Percentiles rank a stretch among this genome's conserved stretches.
Conservation (phyloP, 2,113 vertebrate species). For the Strix uralensis region DNA sequence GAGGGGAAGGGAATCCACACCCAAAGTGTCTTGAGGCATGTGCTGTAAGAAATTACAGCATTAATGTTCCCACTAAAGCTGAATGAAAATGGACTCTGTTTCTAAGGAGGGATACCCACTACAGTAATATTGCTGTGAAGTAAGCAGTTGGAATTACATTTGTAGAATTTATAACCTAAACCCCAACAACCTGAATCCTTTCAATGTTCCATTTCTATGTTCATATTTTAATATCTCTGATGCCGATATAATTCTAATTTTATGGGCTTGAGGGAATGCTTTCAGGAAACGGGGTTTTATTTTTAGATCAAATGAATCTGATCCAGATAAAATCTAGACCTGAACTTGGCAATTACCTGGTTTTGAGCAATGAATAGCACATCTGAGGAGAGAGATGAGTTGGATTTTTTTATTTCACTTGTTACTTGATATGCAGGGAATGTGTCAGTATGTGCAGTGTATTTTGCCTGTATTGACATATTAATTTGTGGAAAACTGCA, state of each 20-base stretch:
- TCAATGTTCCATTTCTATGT: neutral
- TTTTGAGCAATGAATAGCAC: neutral
- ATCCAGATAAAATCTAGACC: neutral
- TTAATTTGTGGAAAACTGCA: neutral
- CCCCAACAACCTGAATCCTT: neutral
- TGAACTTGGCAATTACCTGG: neutral
- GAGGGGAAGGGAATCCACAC: fast-evolving
- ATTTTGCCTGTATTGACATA: neutral
- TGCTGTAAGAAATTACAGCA: neutral
- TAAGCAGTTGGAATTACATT: neutral
- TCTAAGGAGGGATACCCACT: neutral
- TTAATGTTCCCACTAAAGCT: neutral
- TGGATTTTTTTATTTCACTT: neutral
- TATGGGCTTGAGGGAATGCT: neutral
- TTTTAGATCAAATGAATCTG: neutral
- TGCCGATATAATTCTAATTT: neutral
- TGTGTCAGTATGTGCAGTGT: neutral
- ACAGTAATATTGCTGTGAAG: neutral
- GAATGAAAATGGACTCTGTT: neutral
- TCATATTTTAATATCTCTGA: neutral
- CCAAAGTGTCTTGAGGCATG: fast-evolving
- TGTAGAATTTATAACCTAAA: neutral
- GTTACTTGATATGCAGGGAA: neutral
- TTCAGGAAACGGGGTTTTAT: neutral
- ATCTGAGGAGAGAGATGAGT: neutral